Evolutionary conservation across 2,797 vertebrate species (phyloP).

Genomic region (Sebastes diploproa): DNA sequence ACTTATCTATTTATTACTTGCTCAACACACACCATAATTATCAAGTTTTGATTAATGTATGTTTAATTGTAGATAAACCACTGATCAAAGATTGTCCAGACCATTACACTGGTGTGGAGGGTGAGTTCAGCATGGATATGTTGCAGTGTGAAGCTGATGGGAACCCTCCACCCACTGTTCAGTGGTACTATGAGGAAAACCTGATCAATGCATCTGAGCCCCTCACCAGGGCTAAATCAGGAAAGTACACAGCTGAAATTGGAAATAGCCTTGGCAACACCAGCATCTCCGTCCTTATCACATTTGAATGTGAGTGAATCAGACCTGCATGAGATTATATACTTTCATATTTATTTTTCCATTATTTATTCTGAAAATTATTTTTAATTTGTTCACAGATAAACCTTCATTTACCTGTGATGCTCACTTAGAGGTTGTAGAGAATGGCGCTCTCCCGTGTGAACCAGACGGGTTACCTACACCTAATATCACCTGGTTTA

Average conservation of each 20-base stretch:
- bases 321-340: background rate
- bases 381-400: conserved; percentile 45
- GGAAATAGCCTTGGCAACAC: background rate
- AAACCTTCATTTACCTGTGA: conserved; percentile 38
- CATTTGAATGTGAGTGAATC: conserved; percentile 65
- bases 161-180: conserved; percentile 53
- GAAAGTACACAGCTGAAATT: conserved; percentile 25
- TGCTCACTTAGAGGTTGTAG: background rate
- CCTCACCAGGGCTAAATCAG: conserved; percentile 52
- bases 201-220: background rate
- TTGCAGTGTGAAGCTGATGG: conserved; percentile 27
- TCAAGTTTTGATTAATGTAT: background rate
- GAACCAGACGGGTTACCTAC: conserved; percentile 37
- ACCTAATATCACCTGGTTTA: conserved; percentile 35
- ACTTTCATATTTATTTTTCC: background rate
- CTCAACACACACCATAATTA: background rate
- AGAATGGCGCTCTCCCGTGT: conserved; percentile 20
- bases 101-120: background rate
- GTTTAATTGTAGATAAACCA: conserved; percentile 60
- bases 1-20: background rate
- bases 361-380: background rate
- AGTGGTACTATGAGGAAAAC: conserved; percentile 34
- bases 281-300: conserved; percentile 22
- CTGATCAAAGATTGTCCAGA: background rate
- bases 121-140: background rate